phyloP scores from a whole-genome alignment of 2,113 vertebrate genomes.

The Sebastes schlegelii region DNA sequence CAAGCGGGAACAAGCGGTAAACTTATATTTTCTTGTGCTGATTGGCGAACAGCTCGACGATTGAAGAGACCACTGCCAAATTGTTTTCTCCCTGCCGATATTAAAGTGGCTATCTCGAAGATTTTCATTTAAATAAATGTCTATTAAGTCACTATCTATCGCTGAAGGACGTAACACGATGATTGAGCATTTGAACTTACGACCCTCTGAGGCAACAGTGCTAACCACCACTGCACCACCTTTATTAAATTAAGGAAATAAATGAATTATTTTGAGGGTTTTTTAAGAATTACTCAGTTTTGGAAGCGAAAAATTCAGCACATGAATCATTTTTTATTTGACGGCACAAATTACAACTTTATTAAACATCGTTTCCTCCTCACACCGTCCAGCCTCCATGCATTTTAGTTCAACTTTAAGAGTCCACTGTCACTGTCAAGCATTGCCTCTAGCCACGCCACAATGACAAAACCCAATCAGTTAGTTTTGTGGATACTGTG shows the following conservation, averaged over 20 bases:
- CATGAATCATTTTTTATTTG: neutral
- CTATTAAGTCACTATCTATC: too few relatives aligned
- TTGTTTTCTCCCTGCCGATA: too few relatives aligned
- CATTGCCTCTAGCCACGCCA: slow-evolving; percentile 33
- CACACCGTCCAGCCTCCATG: slow-evolving; percentile 16
- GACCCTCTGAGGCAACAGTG: too few relatives aligned
- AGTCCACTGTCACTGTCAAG: slow-evolving; percentile 35
- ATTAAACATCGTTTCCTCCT: neutral
- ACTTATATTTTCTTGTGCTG: slow-evolving; percentile 2
- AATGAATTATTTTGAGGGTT: neutral
- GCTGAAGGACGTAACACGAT: too few relatives aligned
- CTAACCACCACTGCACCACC: too few relatives aligned
- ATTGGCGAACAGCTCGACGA: too few relatives aligned
- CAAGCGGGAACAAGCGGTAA: slow-evolving; percentile 42
- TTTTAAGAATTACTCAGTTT: neutral
- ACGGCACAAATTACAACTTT: neutral
- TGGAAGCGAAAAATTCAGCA: neutral
- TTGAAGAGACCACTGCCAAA: too few relatives aligned
- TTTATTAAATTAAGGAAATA: neutral
- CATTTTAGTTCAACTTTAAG: slow-evolving; percentile 2
- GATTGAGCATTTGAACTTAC: too few relatives aligned
- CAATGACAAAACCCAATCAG: slow-evolving; percentile 83
- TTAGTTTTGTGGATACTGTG: slow-evolving; percentile 93
- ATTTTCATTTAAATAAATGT: too few relatives aligned
- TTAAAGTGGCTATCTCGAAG: too few relatives aligned